Base-by-base conservation (phyloP, 2,888 invertebrate genomes). In the Tineola bisselliella region DNA sequence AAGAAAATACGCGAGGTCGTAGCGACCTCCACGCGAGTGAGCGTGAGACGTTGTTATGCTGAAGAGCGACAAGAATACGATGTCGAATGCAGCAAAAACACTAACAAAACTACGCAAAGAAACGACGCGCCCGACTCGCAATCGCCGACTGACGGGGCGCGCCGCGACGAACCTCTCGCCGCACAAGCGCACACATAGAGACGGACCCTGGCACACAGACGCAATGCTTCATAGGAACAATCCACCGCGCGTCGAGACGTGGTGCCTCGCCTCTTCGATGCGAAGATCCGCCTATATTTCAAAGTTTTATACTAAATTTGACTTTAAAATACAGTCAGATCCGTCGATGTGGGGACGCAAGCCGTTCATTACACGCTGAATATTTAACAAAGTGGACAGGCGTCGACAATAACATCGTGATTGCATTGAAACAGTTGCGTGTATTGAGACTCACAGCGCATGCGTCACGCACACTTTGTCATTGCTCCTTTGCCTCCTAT, bases 81-180 rank as follows among this genome's bases (percentile, higher is more conserved):
- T 73, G 73, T 67, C 73, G 71, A 76, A 72, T 76, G 74, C 77
- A 76, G 75, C 75, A 69, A 67, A 64, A 71, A 67, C 69, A 67
- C 75, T 64, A 71, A 72, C 72, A 44, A 18, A 73, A 75, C 69
- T 74, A 71, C 70, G 80, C 81, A 75, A 79, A 77, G 75, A 79
- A 77, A 82, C 84, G 80, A 81, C 83, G 79, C 81, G 86, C 81
- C 82, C 81, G 86, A 81, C 81, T 84, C 77, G 83, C 81, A 77
- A 81, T 79, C 84, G 84, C 79, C 84, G 81, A 86, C 86, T 86
- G 84, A 84, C 81, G 83, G 81, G 75, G 79, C 82, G 82, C 81
- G 79, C 81, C 80, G 81, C 79, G 77, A 71, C 79, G 76, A 69
- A 79, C 75, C 84, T 78, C 81, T 78, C 71, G 69, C 72, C 79